A percentile compares a stretch with the other conserved stretches of the same genome.
These are phyloP conservation scores for Petaurus breviceps DNA, from an alignment of 2,113 vertebrate species.

Conservation along the genomic window DNA sequence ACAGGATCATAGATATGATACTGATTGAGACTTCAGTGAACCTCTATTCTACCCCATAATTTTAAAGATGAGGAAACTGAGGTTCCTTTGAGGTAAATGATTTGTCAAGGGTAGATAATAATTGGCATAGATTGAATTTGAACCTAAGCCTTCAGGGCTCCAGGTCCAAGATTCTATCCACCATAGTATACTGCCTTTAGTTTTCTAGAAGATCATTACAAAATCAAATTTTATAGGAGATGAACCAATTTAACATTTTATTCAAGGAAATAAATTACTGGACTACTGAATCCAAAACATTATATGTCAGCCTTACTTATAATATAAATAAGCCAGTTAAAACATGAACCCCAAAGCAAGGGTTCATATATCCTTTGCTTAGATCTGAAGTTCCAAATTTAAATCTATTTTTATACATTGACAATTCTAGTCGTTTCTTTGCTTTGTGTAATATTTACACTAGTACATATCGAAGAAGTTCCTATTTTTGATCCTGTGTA, in stretches of 20 bases:
- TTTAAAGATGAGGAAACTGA: not conserved
- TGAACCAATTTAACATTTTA: not conserved
- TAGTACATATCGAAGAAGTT: too few species aligned
- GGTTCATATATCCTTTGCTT: too few species aligned
- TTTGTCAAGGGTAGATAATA: not conserved
- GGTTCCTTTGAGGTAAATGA: not conserved
- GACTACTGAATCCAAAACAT: not conserved
- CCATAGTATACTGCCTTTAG: not conserved
- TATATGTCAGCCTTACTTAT: not conserved
- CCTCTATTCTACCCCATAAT: not conserved
- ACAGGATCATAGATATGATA: not conserved
- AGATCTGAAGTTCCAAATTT: too few species aligned
- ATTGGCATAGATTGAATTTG: not conserved
- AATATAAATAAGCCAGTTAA: not conserved
- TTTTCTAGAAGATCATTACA: not conserved
- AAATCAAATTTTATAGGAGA: not conserved
- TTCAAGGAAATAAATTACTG: not conserved
- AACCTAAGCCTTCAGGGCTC: not conserved
- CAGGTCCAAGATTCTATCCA: not conserved
- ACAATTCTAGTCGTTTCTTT: too few species aligned
- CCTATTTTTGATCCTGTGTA: too few species aligned
- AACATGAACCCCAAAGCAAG: too few species aligned
- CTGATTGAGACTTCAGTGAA: not conserved
- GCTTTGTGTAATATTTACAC: too few species aligned
- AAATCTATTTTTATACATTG: too few species aligned